Percentiles rank a stretch among this genome's conserved stretches.
phyloP scores from a whole-genome alignment of 2,797 vertebrate genomes.

The Epinephelus awoara region DNA sequence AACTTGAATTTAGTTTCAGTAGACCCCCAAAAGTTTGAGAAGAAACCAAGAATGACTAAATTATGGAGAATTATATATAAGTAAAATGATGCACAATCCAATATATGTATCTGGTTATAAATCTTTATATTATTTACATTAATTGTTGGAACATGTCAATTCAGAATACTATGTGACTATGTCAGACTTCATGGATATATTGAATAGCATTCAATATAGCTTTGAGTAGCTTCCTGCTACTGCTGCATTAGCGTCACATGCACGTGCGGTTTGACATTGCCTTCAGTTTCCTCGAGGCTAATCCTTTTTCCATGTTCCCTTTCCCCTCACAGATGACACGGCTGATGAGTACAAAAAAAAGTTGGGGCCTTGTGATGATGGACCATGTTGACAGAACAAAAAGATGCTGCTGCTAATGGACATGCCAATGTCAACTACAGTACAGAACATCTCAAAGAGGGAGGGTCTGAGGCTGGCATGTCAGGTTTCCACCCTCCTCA shows the following conservation, averaged over 20 bases:
- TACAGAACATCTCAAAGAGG: slow-evolving; percentile 22
- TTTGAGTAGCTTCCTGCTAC: not conserved
- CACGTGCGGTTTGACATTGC: slow-evolving; percentile 13
- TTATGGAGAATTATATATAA: too few species aligned
- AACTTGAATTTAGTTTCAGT: too few species aligned
- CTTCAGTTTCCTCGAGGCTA: not conserved
- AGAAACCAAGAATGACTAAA: too few species aligned
- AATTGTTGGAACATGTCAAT: too few species aligned
- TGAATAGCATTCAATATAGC: too few species aligned
- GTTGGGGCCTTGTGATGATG: slow-evolving; percentile 23
- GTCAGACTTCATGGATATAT: too few species aligned
- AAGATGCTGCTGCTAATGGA: slow-evolving; percentile 59
- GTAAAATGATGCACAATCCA: too few species aligned
- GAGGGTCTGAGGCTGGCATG: slow-evolving; percentile 4
- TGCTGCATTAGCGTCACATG: slow-evolving; percentile 4
- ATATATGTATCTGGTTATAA: too few species aligned
- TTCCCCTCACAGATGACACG: not conserved
- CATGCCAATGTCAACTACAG: slow-evolving; percentile 48
- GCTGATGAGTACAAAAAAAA: slow-evolving; percentile 12
- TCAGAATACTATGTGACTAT: too few species aligned
- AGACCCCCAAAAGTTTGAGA: too few species aligned
- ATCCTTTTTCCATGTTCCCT: not conserved
- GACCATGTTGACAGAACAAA: slow-evolving; percentile 54
- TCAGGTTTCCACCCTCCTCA: slow-evolving; percentile 5
- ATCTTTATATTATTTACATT: too few species aligned